phyloP scores from a whole-genome alignment of 2,888 invertebrate species.

The Teleogryllus oceanicus region DNA sequence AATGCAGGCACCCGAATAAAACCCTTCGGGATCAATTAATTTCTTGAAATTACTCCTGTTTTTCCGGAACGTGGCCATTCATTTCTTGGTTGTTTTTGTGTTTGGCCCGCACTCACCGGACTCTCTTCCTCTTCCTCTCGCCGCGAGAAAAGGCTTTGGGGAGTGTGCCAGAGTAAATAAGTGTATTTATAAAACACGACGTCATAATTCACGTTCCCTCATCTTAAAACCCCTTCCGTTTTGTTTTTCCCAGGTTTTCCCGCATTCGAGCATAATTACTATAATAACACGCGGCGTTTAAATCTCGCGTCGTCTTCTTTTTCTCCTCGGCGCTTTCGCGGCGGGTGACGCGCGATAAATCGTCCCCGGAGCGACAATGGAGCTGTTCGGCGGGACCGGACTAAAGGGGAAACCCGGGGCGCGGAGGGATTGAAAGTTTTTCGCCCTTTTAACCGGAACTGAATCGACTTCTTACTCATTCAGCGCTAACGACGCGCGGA shows the following conservation, averaged over 20 bases:
- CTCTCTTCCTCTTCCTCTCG: not conserved
- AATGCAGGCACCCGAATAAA: too few species aligned
- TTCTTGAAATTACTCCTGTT: too few species aligned
- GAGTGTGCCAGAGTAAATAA: not conserved
- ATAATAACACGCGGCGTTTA: not conserved
- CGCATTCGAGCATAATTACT: not conserved
- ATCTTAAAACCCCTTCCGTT: not conserved
- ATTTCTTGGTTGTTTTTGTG: not conserved
- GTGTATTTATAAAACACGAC: not conserved
- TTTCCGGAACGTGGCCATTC: too few species aligned
- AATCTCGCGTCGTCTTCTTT: not conserved
- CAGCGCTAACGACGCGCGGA: not conserved
- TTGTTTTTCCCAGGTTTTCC: not conserved
- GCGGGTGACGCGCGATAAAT: not conserved
- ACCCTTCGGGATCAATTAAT: too few species aligned
- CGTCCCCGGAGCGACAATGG: not conserved
- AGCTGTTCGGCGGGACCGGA: not conserved
- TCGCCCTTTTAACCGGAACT: not conserved
- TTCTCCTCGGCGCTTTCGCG: not conserved
- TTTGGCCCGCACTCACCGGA: not conserved
- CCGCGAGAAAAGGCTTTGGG: not conserved
- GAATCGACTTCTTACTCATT: slow-evolving; percentile 18
- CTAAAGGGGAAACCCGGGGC: not conserved
- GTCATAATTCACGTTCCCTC: not conserved
- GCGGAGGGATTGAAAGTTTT: not conserved